Base-by-base conservation (phyloP, 2,888 invertebrate genomes). In the Phyto melanocephala region DNA sequence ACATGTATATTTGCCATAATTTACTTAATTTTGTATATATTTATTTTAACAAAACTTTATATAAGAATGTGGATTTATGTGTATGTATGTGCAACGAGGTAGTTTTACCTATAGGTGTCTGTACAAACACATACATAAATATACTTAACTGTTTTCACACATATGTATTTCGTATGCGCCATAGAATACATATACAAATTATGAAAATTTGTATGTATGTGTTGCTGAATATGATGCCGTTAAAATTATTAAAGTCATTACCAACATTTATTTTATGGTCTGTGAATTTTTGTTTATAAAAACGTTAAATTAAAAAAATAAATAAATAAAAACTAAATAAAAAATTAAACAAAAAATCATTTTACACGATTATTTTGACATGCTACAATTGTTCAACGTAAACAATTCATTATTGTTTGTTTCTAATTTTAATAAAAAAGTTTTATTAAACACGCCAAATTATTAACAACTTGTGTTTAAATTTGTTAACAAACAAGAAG, bases 241-340 rank as follows among this genome's bases (percentile, higher is more conserved):
- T 77, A 60, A 67, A 20, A 52, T 62, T 72, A 35, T 71, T 58
- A 67, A 79, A 79, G 79, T 75, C 80, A 80, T 75, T 75, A 70
- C 56, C 63, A 80, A 63, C 75, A 80, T 70, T 47, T 40, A 56
- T 75, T 80, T 80, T 75, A 70, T 65, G 75, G 75, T 80, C 80
- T 80, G 74, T 70, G 70, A 70, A 40, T 65, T 80, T 28, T 56
- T 17, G 28, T 52, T 75, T 37, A 75, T 45, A 58, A 45, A 22
- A 75, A 65, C 13, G 13, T 60, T 60, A 37, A 37, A 11, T 47
- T 45, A n/a, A 7, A n/a, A 45, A 56, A 42, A 62, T 4, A 47
- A 37, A 6, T 11, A 50, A 47, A 24, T 7, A 33, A 15, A 33
- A n/a, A n/a, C 6, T 28, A 6, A 5, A 28, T 28, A 28, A 28